phyloP scores from a whole-genome alignment of 2,797 vertebrate species.

The Alcedo quadribrachys region DNA sequence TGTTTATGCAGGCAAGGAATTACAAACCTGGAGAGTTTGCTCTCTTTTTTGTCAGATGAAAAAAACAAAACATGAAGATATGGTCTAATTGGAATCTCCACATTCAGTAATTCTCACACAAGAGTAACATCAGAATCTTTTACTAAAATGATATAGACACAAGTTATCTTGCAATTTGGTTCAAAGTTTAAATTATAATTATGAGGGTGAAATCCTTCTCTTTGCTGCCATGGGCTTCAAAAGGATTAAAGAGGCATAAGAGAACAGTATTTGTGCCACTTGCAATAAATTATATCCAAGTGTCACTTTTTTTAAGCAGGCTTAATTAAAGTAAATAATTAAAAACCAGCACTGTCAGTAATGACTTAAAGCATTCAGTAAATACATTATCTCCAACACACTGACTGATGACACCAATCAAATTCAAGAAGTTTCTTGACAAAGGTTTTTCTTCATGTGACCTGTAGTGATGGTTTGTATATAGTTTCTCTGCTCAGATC shows the following conservation, averaged over 20 bases:
- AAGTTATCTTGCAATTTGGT: background rate
- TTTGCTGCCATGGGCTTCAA: background rate
- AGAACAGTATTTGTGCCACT: background rate
- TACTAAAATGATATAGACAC: background rate
- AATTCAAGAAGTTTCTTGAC: background rate
- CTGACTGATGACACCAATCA: background rate
- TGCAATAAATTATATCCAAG: background rate
- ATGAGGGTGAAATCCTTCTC: background rate
- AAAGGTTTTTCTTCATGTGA: background rate
- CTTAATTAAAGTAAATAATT: background rate
- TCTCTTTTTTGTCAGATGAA: background rate
- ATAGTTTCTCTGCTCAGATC: background rate
- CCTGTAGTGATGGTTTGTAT: background rate
- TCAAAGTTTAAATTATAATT: background rate
- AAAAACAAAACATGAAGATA: background rate
- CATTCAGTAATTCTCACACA: background rate
- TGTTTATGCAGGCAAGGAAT: background rate
- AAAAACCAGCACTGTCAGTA: background rate
- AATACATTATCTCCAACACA: background rate
- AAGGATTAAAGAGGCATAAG: background rate
- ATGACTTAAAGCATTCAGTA: background rate
- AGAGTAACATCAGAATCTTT: background rate
- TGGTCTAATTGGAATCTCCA: background rate
- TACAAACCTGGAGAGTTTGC: background rate
- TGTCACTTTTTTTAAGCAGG: background rate